Conservation (phyloP, 2,888 invertebrate genomes). For the Nomada ruficornis region DNA sequence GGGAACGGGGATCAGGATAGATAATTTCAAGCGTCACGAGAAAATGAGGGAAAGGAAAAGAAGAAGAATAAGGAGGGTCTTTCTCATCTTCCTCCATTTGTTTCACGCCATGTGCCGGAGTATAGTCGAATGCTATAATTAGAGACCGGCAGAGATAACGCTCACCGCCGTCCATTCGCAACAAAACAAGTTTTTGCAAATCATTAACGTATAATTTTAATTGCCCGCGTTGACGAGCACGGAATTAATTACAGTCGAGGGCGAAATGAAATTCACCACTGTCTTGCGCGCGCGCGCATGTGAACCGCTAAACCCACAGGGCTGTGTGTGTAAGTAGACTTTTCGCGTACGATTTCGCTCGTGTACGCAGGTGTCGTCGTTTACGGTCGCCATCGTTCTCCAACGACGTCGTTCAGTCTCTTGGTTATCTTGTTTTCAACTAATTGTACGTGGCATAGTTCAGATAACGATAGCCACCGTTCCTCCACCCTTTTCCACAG, state of each 20-base stretch:
- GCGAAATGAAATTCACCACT: slow-evolving; percentile 37
- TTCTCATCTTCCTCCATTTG: slow-evolving; percentile 71
- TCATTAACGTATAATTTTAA: slow-evolving; percentile 82
- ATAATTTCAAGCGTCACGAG: background rate
- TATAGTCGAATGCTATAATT: slow-evolving; percentile 75
- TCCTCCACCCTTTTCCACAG: slow-evolving; percentile 21
- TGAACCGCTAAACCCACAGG: background rate
- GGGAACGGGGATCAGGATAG: background rate
- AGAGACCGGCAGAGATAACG: slow-evolving; percentile 76
- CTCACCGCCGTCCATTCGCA: slow-evolving; percentile 65
- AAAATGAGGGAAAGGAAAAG: slow-evolving; percentile 11
- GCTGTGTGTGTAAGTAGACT: background rate
- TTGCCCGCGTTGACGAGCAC: slow-evolving; percentile 75
- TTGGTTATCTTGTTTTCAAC: slow-evolving; percentile 81
- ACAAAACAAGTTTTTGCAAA: slow-evolving; percentile 81
- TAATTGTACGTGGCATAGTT: slow-evolving; percentile 81
- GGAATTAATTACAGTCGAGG: slow-evolving; percentile 80
- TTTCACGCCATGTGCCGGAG: slow-evolving; percentile 60
- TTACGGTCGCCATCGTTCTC: slow-evolving; percentile 18
- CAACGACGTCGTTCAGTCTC: slow-evolving; percentile 49
- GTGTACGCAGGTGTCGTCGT: background rate
- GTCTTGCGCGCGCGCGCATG: background rate
- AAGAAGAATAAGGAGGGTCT: slow-evolving; percentile 48
- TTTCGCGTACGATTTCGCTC: background rate
- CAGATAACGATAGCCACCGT: slow-evolving; percentile 66